Conservation (phyloP, 2,113 vertebrate species). For the Malurus cyaneus region DNA sequence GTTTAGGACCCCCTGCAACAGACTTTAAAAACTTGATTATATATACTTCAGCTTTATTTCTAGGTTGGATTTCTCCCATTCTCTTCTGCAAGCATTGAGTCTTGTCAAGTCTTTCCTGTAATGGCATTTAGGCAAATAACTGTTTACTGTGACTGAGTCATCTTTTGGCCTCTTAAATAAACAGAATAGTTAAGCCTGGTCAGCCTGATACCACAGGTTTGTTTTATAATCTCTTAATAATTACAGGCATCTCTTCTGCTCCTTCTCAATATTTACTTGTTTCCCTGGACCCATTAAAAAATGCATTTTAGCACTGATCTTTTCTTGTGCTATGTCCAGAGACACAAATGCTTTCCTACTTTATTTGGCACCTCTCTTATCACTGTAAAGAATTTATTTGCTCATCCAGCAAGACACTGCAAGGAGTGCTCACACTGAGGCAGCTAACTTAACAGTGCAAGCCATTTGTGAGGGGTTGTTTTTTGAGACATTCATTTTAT, state of each 20-base stretch:
- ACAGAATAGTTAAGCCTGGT: neutral
- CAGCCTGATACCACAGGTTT: neutral
- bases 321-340: neutral
- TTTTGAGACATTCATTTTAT: neutral
- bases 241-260: neutral
- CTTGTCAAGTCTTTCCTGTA: neutral
- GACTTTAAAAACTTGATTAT: neutral
- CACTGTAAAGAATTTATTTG: neutral
- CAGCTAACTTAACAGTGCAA: neutral
- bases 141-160: neutral
- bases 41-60: neutral
- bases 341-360: neutral
- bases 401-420: neutral
- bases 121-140: neutral
- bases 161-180: neutral
- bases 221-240: neutral
- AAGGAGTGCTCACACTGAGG: neutral
- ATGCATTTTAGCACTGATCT: neutral
- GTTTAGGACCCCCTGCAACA: neutral
- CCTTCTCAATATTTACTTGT: neutral
- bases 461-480: neutral
- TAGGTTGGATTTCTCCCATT: neutral
- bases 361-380: neutral
- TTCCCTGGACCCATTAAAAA: neutral
- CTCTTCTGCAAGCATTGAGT: neutral